A percentile compares a stretch with the other conserved stretches of the same genome.
Evolutionary conservation across 2,113 vertebrate species (phyloP).

Genomic region (Vidua chalybeata): DNA sequence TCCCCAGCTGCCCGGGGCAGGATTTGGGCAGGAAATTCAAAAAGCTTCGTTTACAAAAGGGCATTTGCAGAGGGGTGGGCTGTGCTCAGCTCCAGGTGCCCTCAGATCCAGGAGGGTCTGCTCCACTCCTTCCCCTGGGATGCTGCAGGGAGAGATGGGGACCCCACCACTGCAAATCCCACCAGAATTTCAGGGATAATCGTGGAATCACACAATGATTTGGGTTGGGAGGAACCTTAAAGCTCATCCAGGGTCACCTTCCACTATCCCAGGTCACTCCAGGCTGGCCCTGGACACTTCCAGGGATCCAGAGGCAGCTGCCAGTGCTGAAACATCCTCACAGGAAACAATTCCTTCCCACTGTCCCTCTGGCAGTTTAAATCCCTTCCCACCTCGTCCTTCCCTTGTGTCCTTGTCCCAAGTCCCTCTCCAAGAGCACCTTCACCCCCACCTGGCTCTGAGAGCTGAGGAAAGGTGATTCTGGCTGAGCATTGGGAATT

Average conservation of each 20-base stretch:
- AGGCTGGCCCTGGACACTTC: not conserved
- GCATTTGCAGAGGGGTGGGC: not conserved
- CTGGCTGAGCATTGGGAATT: fast-evolving
- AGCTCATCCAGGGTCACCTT: not conserved
- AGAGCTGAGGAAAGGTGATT: fast-evolving
- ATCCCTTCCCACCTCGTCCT: not conserved
- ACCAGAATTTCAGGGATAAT: not conserved
- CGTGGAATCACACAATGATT: too few species aligned
- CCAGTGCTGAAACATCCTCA: fast-evolving
- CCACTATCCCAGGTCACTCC: not conserved
- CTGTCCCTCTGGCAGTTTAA: not conserved
- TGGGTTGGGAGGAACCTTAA: not conserved
- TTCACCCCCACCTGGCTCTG: not conserved
- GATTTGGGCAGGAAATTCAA: not conserved
- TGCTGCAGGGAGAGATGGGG: fast-evolving
- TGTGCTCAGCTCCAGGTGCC: not conserved
- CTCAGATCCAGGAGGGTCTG: not conserved
- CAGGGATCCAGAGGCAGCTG: not conserved
- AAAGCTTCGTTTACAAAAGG: not conserved
- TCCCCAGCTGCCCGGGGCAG: not conserved
- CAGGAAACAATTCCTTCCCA: not conserved
- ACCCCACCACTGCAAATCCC: fast-evolving
- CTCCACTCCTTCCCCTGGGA: not conserved
- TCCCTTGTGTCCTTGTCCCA: not conserved
- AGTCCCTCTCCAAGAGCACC: not conserved